Percentiles rank a stretch among this genome's conserved stretches.
phyloP scores from a whole-genome alignment of 2,888 invertebrate species.

The Coelinius sp. region DNA sequence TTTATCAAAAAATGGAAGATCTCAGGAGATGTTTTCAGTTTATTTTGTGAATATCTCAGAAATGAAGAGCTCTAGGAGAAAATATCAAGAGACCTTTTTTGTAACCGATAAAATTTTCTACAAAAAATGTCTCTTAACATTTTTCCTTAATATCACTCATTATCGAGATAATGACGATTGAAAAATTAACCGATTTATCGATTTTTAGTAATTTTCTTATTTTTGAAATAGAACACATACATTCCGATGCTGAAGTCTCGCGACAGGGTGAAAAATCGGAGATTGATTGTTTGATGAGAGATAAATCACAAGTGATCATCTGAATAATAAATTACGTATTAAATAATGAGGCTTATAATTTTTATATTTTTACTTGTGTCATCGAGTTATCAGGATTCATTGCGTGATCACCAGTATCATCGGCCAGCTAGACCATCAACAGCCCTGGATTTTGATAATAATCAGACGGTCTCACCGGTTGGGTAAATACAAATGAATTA shows the following conservation, averaged over 20 bases:
- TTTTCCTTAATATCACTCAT: no score
- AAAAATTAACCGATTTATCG: background rate
- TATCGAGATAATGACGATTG: no score
- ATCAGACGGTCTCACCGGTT: constrained; percentile 54
- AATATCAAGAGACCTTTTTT: no score
- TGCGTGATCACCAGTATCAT: constrained; percentile 42
- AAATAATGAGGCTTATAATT: background rate
- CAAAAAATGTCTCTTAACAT: no score
- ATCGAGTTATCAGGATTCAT: constrained; percentile 25
- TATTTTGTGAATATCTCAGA: background rate
- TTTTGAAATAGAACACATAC: background rate
- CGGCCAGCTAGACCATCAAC: constrained; percentile 52
- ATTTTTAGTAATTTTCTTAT: background rate
- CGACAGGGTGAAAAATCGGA: constrained; percentile 19
- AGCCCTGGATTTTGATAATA: constrained; percentile 54
- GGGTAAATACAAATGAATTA: constrained; percentile 53
- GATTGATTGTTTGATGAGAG: constrained; percentile 32
- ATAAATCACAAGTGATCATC: background rate
- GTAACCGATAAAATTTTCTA: no score
- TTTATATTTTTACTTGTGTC: constrained; percentile 18
- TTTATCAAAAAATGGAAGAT: no score
- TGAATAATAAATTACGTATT: background rate
- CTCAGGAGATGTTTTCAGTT: no score
- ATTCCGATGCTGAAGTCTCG: constrained; percentile 32
- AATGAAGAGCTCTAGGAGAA: no score